These are phyloP conservation scores for Biston betularia DNA, from an alignment of 2,888 invertebrate genomes.

Conservation along the genomic window DNA sequence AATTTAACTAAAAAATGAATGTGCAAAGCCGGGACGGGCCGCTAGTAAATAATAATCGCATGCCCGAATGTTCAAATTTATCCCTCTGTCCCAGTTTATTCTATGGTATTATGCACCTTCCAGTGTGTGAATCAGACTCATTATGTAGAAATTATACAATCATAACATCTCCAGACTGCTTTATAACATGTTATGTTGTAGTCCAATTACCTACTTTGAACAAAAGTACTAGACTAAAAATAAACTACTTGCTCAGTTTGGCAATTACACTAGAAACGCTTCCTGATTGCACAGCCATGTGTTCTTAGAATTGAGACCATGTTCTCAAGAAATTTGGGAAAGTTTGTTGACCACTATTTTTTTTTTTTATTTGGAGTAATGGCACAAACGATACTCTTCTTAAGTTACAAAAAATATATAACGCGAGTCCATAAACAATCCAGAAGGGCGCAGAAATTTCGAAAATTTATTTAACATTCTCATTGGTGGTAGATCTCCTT, in stretches of 20 bases:
- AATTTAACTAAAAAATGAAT: too few relatives aligned
- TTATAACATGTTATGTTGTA: conserved; percentile 28
- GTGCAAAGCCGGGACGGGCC: too few relatives aligned
- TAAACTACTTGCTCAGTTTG: conserved; percentile 3
- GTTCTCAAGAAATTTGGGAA: not conserved
- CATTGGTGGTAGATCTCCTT: too few relatives aligned
- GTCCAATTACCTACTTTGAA: conserved; percentile 34
- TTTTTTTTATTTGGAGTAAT: too few relatives aligned
- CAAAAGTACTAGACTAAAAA: conserved; percentile 26
- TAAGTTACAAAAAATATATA: too few relatives aligned
- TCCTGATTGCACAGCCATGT: not conserved
- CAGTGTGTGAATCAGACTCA: conserved; percentile 46
- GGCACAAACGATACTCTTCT: not conserved
- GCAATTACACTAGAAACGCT: conserved; percentile 3
- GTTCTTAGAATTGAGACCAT: not conserved
- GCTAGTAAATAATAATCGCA: not conserved
- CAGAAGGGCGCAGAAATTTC: too few relatives aligned
- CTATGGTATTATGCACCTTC: conserved; percentile 14
- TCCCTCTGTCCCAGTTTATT: not conserved
- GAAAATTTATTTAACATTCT: too few relatives aligned
- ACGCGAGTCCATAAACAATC: too few relatives aligned
- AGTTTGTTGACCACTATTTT: not conserved
- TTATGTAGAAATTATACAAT: conserved; percentile 45
- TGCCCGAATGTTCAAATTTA: not conserved
- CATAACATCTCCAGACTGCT: conserved; percentile 41